Base-by-base conservation (phyloP, 1,140 invertebrate species). In the Zaprionus tsacasi region DNA sequence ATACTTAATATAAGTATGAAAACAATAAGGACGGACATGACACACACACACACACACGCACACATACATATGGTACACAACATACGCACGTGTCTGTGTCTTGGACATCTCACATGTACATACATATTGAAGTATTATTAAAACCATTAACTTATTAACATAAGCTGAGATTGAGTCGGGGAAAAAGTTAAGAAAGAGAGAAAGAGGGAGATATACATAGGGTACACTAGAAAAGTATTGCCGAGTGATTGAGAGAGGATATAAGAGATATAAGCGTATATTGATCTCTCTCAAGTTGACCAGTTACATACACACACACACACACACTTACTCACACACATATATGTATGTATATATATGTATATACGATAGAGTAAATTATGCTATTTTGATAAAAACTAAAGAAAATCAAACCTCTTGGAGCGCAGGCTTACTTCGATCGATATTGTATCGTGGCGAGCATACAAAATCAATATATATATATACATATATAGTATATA, bases 111-210 rank as follows among this genome's bases (percentile, higher is more conserved):
- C 52, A 40, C 61, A 65, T 87, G 77, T 81, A 81, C 55, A 82
- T 75, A 82, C 58, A 75, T 80, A 78, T 89, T 78, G 74, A 87
- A 87, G 83, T 87, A 87, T 87, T 87, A 89, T 88, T 87, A 78
- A 83, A 70, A 78, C 61, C 63, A 77, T 72, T 61, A 54, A 60
- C 50, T 55, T 66, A 70, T 70, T 36, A 60, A 27, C 27, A 21
- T 68, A 60, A 69, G 69, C 72, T 30, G 25, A 64, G 27, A 27
- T 30, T 43, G 45, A 45, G 27, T 21, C 50, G 56, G 54, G 45
- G 54, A 43, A 60, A 30, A 73, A 48, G 27, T 58, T 64, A 13
- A 70, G 38, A 30, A 30, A 4, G 27, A 5, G 4, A 6, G 27
- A 30, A 30, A 30, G 27, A 30, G 27, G 15, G 40, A 45, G 15